Percentiles rank a stretch among this genome's conserved stretches.
Conservation (phyloP, 2,113 vertebrate genomes). For the Tricholaema leucomelas region DNA sequence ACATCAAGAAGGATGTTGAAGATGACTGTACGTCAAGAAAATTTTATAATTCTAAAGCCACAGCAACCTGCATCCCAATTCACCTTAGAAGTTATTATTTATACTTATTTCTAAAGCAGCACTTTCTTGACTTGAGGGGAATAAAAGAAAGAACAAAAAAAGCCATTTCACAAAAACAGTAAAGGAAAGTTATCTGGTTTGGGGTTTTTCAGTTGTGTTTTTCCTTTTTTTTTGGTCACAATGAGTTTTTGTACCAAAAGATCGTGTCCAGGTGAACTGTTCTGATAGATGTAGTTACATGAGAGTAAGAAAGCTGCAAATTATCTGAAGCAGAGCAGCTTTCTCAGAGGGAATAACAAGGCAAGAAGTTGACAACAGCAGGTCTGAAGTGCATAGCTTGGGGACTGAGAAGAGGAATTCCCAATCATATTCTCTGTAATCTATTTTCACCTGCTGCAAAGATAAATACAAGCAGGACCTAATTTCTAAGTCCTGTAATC, state of each 20-base stretch:
- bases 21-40: neutral
- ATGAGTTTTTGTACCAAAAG: neutral
- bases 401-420: neutral
- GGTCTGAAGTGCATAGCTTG: neutral
- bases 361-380: neutral
- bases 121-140: neutral
- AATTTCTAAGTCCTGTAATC: neutral
- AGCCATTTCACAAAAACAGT: neutral
- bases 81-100: neutral
- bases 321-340: neutral
- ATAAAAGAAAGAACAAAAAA: no score
- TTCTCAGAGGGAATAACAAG: neutral
- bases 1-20: neutral
- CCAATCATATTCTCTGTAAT: neutral
- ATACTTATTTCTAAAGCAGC: neutral
- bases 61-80: neutral
- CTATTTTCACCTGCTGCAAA: neutral
- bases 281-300: neutral
- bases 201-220: neutral
- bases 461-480: neutral
- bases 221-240: rapidly evolving
- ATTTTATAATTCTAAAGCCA: neutral
- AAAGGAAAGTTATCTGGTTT: neutral
- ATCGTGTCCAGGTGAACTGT: neutral
- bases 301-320: neutral